These are phyloP conservation scores for Ctenochaetus hawaiiensis DNA, from an alignment of 2,797 vertebrate species.

Conservation along the genomic window DNA sequence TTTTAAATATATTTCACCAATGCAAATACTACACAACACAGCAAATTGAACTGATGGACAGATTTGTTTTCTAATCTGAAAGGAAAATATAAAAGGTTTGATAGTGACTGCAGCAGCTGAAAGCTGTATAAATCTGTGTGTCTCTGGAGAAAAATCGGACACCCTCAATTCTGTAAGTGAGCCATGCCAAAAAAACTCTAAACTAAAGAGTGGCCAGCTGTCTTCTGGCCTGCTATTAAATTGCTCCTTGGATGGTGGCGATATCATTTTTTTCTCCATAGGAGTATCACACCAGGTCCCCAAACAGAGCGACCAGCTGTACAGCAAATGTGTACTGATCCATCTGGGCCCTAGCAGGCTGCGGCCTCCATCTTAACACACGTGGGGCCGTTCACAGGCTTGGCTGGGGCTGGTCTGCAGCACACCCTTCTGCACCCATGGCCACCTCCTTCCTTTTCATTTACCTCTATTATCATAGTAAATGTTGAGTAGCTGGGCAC, in stretches of 20 bases:
- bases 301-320: constrained; percentile 97
- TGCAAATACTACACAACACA: constrained; percentile 39
- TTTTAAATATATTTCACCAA: constrained; percentile 45
- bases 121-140: constrained; percentile 84
- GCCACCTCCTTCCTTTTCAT: constrained; percentile 73
- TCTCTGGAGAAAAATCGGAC: constrained; percentile 87
- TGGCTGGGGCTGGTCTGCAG: constrained; percentile 69
- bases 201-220: constrained; percentile 90
- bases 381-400: constrained; percentile 88
- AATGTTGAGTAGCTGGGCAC: constrained; percentile 76
- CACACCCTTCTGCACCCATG: constrained; percentile 68
- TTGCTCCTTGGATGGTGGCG: constrained; percentile 88
- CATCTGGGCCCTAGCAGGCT: constrained; percentile 93
- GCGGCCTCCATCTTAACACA: constrained; percentile 93
- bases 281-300: constrained; percentile 95
- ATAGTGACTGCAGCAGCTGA: constrained; percentile 84
- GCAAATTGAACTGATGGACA: constrained; percentile 35
- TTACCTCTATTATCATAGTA: constrained; percentile 79
- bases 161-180: constrained; percentile 87
- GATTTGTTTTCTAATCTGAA: constrained; percentile 65
- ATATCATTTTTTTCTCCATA: constrained; percentile 93
- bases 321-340: constrained; percentile 95
- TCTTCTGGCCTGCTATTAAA: constrained; percentile 90
- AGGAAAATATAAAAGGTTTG: constrained; percentile 74
- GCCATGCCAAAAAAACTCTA: constrained; percentile 89